Base-by-base conservation (phyloP, 2,113 vertebrate genomes). In the Axis porcinus region DNA sequence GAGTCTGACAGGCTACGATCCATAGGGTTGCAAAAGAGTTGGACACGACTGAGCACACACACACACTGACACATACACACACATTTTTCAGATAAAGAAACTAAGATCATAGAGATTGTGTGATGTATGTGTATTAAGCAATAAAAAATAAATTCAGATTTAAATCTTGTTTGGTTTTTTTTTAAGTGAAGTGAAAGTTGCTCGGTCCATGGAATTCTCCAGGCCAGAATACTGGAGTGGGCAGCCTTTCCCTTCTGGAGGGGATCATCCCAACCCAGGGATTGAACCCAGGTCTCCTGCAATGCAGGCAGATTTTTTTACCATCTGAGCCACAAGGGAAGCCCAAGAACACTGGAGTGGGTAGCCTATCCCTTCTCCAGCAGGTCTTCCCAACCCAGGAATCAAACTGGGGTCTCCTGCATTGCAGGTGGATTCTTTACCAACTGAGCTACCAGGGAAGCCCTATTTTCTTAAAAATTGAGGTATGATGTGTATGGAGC, bases 71-170 rank as follows among this genome's bases (percentile, higher is more conserved):
- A 54, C 16, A 74, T 5, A 13, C 19, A 74, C 67, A 74, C 67
- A 25, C 1, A 0, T 74, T 74, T 74, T 74, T 40, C 36, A 40
- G 21, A 74, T 3, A 11, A 74, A 74, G 7, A 89, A 28, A 83
- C 70, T 13, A 15, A 9, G 17, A 45, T 60, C 16, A 47, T 30
- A 15, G 57, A 45, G 5, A 23, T 1, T 12, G 1, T 16, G 4
- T 4, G 12, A 40, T 7, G n/a, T 16, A 21, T 30, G 6, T 25
- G 1, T 27, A 33, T 21, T 11, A 17, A 3, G 7, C 9, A 11
- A 5, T 13, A 28, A 36, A 13, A 27, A 19, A 7, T 4, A 40
- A 5, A 62, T 57, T 21, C 28, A 30, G 8, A 11, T 17, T 54
- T 54, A 40, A 17, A 28, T 50, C 28, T 40, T 27, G 17, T 14